These are phyloP conservation scores for Heliopora coerulea DNA, from an alignment of 92 coral and sea anemone species.

Conservation along the genomic window DNA sequence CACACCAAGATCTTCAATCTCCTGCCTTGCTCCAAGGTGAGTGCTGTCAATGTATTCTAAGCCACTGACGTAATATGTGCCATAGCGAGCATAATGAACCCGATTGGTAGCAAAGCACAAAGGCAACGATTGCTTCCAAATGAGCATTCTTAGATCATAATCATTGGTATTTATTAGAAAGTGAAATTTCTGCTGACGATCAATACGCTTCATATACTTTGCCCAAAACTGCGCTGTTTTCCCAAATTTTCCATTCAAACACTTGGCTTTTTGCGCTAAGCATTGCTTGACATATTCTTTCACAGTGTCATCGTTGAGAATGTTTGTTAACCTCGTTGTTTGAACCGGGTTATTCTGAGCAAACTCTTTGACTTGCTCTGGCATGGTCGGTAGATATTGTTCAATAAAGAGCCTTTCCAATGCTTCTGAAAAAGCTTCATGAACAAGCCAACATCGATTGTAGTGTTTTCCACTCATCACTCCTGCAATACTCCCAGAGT, in stretches of 20 bases:
- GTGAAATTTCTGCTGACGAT: slow-evolving; percentile 11
- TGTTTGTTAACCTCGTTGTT: no score
- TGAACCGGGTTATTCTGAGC: no score
- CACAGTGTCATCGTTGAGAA: no score
- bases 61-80: slow-evolving; percentile 15
- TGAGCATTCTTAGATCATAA: slow-evolving; percentile 12
- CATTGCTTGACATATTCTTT: no score
- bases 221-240: slow-evolving; percentile 31
- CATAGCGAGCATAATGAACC: slow-evolving; percentile 25
- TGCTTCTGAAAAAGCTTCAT: slow-evolving; percentile 28
- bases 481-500: slow-evolving; percentile 12
- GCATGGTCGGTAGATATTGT: no score
- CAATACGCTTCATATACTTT: slow-evolving; percentile 6
- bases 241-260: slow-evolving; percentile 22
- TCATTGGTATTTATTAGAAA: slow-evolving; percentile 12
- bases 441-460: slow-evolving; percentile 16
- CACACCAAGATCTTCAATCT: slow-evolving; percentile 32
- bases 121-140: slow-evolving; percentile 10
- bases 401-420: no score
- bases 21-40: slow-evolving; percentile 28
- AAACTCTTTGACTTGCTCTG: not conserved
- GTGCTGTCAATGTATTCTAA: slow-evolving; percentile 9
- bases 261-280: not conserved
- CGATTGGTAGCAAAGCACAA: slow-evolving; percentile 27
- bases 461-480: slow-evolving; percentile 23